These are phyloP conservation scores for Circaetus gallicus DNA, from an alignment of 2,113 vertebrate species.

Conservation along the genomic window DNA sequence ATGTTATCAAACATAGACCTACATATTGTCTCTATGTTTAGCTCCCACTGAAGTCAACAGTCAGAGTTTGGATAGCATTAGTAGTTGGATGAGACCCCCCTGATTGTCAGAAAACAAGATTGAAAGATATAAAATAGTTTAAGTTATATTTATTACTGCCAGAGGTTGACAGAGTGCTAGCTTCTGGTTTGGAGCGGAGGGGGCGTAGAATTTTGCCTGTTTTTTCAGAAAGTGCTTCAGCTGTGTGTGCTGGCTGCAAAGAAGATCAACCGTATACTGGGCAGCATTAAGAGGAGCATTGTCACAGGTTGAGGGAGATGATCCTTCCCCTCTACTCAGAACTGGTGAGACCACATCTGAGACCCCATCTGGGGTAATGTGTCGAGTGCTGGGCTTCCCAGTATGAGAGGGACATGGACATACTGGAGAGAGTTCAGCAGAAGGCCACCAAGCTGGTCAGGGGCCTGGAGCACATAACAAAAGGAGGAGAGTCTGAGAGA, in stretches of 20 bases:
- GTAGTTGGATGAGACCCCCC: neutral
- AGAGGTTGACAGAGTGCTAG: neutral
- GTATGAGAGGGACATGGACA: neutral
- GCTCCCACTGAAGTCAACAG: neutral
- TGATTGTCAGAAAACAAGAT: neutral
- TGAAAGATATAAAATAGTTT: neutral
- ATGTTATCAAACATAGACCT: neutral
- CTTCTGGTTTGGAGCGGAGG: neutral
- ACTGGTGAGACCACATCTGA: neutral
- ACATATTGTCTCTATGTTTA: neutral
- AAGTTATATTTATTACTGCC: neutral
- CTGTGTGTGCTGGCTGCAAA: neutral
- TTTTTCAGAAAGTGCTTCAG: neutral
- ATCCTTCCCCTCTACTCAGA: neutral
- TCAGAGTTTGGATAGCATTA: neutral
- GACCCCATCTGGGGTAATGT: neutral
- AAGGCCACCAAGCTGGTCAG: neutral
- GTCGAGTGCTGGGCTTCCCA: neutral
- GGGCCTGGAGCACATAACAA: neutral
- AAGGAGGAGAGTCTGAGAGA: neutral
- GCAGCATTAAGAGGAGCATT: neutral
- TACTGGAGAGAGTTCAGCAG: neutral
- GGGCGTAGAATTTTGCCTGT: neutral
- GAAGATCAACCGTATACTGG: accelerated
- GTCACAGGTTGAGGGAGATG: neutral